phyloP scores from a whole-genome alignment of 2,113 vertebrate species.

The Indicator indicator region DNA sequence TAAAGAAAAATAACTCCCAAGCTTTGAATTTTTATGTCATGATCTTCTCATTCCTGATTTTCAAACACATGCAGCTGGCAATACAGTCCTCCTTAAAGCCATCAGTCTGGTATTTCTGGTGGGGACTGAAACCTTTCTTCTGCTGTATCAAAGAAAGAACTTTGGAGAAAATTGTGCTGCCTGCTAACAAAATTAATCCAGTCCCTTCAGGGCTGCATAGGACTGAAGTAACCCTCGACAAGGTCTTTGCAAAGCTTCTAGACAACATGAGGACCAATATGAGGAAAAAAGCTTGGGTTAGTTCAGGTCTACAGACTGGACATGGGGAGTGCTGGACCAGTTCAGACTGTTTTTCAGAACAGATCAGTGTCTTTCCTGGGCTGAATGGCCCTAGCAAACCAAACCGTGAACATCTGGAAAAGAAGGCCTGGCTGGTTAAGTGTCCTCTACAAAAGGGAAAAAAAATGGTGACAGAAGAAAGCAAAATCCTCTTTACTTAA shows the following conservation, averaged over 20 bases:
- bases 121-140: neutral
- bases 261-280: neutral
- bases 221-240: neutral
- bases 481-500: constrained; percentile 81
- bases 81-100: neutral
- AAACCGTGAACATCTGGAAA: constrained; percentile 10
- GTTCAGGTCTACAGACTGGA: neutral
- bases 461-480: constrained; percentile 68
- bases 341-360: neutral
- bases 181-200: constrained; percentile 42
- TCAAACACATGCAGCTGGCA: neutral
- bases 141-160: neutral
- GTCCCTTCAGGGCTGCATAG: neutral
- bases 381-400: neutral
- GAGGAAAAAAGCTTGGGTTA: neutral
- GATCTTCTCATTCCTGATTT: neutral
- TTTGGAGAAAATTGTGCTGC: constrained; percentile 5
- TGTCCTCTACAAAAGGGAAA: constrained; percentile 59
- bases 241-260: constrained; percentile 19
- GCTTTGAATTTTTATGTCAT: neutral
- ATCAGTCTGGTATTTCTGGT: neutral
- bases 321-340: neutral
- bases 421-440: constrained; percentile 27
- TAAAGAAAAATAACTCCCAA: neutral
- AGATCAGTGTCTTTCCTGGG: neutral